Evolutionary conservation across 2,113 vertebrate species (phyloP).

Genomic region (Tachysurus vachellii): DNA sequence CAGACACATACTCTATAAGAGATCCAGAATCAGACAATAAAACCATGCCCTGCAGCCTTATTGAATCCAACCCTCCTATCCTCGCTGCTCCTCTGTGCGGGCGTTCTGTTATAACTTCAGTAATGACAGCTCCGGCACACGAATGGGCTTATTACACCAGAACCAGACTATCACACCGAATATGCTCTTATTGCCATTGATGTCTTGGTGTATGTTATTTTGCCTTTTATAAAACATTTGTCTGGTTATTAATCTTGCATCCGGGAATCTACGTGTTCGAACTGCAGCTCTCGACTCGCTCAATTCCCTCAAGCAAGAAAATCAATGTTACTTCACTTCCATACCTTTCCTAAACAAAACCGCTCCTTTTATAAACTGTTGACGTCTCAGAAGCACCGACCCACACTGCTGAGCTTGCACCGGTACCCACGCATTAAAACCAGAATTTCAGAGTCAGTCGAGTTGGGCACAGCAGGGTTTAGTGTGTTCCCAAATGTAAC

Average conservation of each 20-base stretch:
- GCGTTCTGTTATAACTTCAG: conserved; percentile 29
- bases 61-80: conserved; percentile 44
- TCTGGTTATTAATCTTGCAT: conserved; percentile 40
- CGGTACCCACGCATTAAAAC: conserved; percentile 11
- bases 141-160: conserved; percentile 36
- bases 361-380: conserved; percentile 27
- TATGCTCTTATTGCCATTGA: conserved; percentile 31
- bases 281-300: conserved; percentile 4
- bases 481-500: conserved; percentile 1
- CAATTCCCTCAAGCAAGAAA: conserved; percentile 26
- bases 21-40: conserved; percentile 48
- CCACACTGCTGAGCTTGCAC: conserved; percentile 27
- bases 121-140: conserved; percentile 28
- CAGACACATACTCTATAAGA: conserved; percentile 32
- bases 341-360: conserved; percentile 2
- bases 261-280: conserved; percentile 12
- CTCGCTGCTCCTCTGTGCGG: conserved; percentile 7
- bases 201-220: conserved; percentile 18
- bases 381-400: conserved; percentile 1
- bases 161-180: conserved; percentile 35
- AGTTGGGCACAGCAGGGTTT: conserved; percentile 21
- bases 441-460: conserved; percentile 7
- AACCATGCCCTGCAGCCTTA: conserved; percentile 42
- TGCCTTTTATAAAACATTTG: conserved; percentile 36
- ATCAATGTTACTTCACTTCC: conserved; percentile 12